Conservation (phyloP, 2,113 vertebrate species). For the Peromyscus polionotus region DNA sequence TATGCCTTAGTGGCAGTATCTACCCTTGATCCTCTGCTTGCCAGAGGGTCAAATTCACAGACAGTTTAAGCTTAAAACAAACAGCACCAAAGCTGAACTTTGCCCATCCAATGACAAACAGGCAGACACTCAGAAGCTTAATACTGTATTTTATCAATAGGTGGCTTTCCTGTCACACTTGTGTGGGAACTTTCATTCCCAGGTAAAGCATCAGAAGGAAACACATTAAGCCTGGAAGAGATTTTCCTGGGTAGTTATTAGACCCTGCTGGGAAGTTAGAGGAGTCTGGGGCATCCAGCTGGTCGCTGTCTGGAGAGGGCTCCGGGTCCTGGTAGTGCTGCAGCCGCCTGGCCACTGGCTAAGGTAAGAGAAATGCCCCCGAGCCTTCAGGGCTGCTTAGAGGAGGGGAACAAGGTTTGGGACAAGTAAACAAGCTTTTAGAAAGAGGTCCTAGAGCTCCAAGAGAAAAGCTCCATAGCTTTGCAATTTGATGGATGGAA, state of each 20-base stretch:
- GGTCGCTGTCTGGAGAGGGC: not conserved
- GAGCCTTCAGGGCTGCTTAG: not conserved
- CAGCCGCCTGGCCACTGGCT: not conserved
- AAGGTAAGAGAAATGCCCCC: slow-evolving; percentile 29
- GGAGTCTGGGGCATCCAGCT: not conserved
- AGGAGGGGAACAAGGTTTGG: not conserved
- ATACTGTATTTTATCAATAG: not conserved
- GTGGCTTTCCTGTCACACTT: not conserved
- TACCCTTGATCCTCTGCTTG: not conserved
- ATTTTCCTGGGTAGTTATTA: not conserved
- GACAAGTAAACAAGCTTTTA: not conserved
- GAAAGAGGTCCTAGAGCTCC: not conserved
- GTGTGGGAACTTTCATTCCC: slow-evolving; percentile 1
- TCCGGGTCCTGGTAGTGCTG: fast-evolving
- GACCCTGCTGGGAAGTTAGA: not conserved
- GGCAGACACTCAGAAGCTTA: not conserved
- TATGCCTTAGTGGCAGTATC: not conserved
- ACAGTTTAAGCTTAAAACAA: slow-evolving; percentile 77
- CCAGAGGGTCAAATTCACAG: slow-evolving; percentile 57
- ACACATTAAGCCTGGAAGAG: not conserved
- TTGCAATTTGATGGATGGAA: slow-evolving; percentile 43
- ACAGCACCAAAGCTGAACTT: slow-evolving; percentile 67
- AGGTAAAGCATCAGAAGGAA: slow-evolving; percentile 37
- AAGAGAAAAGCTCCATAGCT: slow-evolving; percentile 19
- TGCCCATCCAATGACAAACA: slow-evolving; percentile 53